Conservation (phyloP, 1,140 invertebrate genomes). For the Latrodectus geometricus region DNA sequence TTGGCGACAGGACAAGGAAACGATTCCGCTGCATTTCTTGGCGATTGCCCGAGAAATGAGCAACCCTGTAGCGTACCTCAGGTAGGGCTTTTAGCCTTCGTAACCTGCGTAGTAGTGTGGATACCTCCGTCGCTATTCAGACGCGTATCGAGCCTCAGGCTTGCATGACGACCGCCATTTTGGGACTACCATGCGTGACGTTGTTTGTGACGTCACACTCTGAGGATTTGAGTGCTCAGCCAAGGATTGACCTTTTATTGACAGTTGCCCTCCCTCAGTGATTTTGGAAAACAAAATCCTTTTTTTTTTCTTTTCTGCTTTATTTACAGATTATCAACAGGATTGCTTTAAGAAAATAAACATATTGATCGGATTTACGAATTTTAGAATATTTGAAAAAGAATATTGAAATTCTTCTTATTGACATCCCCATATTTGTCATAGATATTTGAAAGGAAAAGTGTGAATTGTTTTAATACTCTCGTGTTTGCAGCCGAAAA, state of each 20-base stretch:
- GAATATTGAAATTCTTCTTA: background rate
- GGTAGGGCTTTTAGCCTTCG: conserved; percentile 35
- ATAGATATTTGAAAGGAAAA: background rate
- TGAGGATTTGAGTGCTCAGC: conserved; percentile 30
- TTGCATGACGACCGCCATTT: conserved; percentile 53
- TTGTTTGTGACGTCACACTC: conserved; percentile 56
- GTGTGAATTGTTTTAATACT: background rate
- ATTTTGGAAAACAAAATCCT: background rate
- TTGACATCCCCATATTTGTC: background rate
- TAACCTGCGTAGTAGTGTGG: conserved; percentile 37
- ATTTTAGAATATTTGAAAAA: background rate
- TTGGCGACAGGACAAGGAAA: conserved; percentile 9
- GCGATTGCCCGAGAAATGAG: conserved; percentile 5
- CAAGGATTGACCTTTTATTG: conserved; percentile 52
- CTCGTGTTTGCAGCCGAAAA: background rate
- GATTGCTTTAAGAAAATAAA: background rate
- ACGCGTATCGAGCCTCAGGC: conserved; percentile 42
- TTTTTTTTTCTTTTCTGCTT: background rate
- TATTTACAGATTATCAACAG: background rate
- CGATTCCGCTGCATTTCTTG: conserved; percentile 9
- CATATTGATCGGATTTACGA: background rate
- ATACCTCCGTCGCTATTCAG: conserved; percentile 36
- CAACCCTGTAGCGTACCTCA: conserved; percentile 44
- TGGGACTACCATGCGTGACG: conserved; percentile 57
- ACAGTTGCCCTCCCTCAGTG: conserved; percentile 31